Evolutionary conservation across 1,140 invertebrate species (phyloP), one percentile per base, ranked within the genome.

Genomic region (Rhynchophorus ferrugineus): DNA sequence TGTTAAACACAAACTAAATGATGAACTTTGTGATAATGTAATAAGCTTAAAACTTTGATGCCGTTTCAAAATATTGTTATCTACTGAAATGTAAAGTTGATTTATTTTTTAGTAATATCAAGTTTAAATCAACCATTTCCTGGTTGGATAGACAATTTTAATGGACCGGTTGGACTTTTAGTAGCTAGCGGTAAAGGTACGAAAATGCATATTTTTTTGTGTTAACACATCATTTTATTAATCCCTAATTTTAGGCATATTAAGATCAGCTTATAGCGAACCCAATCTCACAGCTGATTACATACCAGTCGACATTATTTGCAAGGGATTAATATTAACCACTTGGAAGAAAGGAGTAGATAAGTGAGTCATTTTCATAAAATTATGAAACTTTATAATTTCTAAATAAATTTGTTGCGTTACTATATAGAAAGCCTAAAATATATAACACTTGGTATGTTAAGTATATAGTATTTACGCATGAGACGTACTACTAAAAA

Each of bases 141-240:
- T 0, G 91, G 93, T 0, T 98, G 94, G 93, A 78, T 95, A 3
- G 94, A 97, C 61, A 98, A 97, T 71, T 89, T 91, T 57, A 96
- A 96, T 69, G 93, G 93, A 3, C 91, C 92, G 1, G 84, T 87
- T 17, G 91, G 84, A 0, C 69, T 89, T 8, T 62, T 89, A 39
- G 69, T 84, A 0, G 87, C 82, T 0, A 78, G 80, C 55, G 89
- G 87, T 8, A 91, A 88, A 76, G 90, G 53, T 55, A 38, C 37
- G 24, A 29, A 29, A 73, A 11, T 16, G 19, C n/a, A 44, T 41
- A 21, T 48, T 47, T 29, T 29, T 29, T 29, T 29, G 24, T 29
- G n/a, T n/a, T n/a, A n/a, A n/a, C n/a, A n/a, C n/a, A n/a, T n/a
- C n/a, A n/a, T n/a, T n/a, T n/a, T n/a, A n/a, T n/a, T n/a, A n/a